Evolutionary conservation across 23 tunicate species (phyloP).

Genomic region (Trididemnum clinides): DNA sequence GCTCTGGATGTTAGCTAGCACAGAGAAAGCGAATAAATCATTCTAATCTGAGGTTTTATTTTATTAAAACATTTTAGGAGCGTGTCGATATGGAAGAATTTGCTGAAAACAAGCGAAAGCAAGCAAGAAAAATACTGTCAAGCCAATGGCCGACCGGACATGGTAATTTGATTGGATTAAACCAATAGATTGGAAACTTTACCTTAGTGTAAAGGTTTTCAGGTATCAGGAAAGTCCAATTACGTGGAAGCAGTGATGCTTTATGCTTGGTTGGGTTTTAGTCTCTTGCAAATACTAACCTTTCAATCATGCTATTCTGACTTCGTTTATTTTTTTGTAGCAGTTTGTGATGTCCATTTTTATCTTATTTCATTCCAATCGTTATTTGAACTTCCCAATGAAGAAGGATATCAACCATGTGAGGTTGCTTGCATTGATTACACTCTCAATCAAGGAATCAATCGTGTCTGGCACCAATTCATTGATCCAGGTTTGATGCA

Average conservation of each 20-base stretch:
- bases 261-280: no score
- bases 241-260: no score
- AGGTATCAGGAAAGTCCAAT: no score
- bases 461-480: constrained; percentile 58
- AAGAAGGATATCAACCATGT: constrained; percentile 89
- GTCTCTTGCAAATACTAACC: no score
- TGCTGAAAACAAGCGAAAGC: constrained; percentile 25
- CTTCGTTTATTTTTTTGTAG: constrained; percentile 1
- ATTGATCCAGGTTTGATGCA: constrained; percentile 98
- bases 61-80: no score
- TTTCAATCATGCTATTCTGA: no score
- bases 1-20: no score
- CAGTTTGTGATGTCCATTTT: constrained; percentile 49
- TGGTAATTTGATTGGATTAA: no score
- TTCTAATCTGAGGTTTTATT: no score
- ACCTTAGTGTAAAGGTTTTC: no score
- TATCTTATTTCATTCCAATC: constrained; percentile 81
- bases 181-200: no score
- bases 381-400: constrained; percentile 83
- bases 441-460: constrained; percentile 61
- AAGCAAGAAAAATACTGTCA: constrained; percentile 22
- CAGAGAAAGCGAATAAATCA: no score
- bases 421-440: constrained; percentile 86
- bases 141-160: constrained; percentile 31
- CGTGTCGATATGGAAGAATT: constrained; percentile 59